Percentiles rank a stretch among this genome's conserved stretches.
Conservation (phyloP, 2,113 vertebrate genomes). For the Rostratula benghalensis region DNA sequence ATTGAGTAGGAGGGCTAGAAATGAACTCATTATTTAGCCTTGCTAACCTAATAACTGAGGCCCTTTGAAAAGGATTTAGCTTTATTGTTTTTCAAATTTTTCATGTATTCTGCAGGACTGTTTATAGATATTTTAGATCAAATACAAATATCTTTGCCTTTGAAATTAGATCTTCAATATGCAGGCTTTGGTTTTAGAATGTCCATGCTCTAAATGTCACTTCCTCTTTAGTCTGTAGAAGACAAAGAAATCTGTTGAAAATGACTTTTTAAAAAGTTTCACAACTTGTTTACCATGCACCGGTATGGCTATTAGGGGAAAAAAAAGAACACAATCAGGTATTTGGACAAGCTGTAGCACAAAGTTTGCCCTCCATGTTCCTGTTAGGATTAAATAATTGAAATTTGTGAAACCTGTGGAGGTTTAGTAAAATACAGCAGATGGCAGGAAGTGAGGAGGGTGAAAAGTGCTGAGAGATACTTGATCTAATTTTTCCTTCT, state of each 20-base stretch:
- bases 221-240: not conserved
- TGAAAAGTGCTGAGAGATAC: not conserved
- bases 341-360: not conserved
- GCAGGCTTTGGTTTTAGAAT: not conserved
- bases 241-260: not conserved
- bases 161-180: not conserved
- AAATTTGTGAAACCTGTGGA: not conserved
- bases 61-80: not conserved
- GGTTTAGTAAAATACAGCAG: not conserved
- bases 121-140: not conserved
- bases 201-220: not conserved
- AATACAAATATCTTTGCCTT: not conserved
- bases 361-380: not conserved
- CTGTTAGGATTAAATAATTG: not conserved
- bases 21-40: not conserved
- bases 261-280: rapidly evolving
- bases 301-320: not conserved
- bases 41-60: not conserved
- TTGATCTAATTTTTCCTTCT: not conserved
- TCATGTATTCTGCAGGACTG: not conserved
- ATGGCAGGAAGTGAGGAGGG: not conserved
- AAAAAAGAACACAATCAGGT: not conserved
- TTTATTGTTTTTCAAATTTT: not conserved
- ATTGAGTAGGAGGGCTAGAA: not conserved
- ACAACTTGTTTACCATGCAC: not conserved